Conservation (phyloP, 2,797 vertebrate species). For the Tadarida brasiliensis region DNA sequence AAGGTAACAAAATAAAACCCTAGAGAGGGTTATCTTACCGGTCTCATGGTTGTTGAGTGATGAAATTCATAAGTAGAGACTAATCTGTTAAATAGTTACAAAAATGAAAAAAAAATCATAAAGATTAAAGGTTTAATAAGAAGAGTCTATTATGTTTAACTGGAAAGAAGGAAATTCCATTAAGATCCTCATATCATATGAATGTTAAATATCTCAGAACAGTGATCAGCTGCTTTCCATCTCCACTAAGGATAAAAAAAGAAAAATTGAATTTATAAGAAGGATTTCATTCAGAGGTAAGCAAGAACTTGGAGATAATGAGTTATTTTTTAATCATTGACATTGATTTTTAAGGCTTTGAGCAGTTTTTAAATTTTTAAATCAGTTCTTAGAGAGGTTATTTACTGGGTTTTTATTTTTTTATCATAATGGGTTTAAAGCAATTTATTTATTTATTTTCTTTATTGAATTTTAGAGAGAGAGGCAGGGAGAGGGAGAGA, state of each 20-base stretch:
- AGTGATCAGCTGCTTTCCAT: background rate
- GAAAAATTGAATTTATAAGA: conserved; percentile 56
- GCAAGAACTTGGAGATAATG: background rate
- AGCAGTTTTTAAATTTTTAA: background rate
- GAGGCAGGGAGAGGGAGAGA: no score
- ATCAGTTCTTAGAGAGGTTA: background rate
- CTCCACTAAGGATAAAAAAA: background rate
- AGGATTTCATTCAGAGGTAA: conserved; percentile 22
- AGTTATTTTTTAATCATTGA: conserved; percentile 6
- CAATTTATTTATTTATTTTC: no score
- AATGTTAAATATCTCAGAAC: conserved; percentile 39
- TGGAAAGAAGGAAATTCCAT: conserved; percentile 10
- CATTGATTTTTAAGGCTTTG: background rate
- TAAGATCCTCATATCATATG: background rate
- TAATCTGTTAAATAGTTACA: background rate
- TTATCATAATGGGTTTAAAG: no score
- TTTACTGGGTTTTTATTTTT: background rate
- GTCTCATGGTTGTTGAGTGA: background rate
- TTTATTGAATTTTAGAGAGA: no score
- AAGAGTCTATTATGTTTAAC: background rate
- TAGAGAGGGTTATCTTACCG: background rate
- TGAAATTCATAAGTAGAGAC: background rate
- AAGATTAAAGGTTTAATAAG: background rate
- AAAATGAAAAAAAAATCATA: background rate
- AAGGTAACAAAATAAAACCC: background rate